A percentile compares a stretch with the other conserved stretches of the same genome.
These are phyloP conservation scores for Rachycentron canadum DNA, from an alignment of 2,797 vertebrate genomes.

Conservation along the genomic window DNA sequence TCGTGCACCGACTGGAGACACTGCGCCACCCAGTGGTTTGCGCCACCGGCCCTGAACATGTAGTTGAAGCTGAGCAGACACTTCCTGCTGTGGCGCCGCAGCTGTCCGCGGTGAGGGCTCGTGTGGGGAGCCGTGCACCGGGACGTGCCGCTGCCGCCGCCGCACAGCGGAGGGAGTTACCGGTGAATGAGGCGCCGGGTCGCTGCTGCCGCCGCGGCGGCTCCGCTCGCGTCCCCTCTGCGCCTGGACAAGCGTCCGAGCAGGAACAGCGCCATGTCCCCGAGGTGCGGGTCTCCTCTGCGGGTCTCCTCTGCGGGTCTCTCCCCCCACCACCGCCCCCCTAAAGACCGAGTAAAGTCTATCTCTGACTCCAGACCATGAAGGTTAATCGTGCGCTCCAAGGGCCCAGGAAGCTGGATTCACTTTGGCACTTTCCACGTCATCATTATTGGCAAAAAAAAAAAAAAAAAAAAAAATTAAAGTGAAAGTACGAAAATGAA, in stretches of 20 bases:
- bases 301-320: no score
- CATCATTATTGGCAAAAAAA: not conserved
- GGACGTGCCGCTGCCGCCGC: not conserved
- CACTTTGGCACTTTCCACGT: conserved; percentile 30
- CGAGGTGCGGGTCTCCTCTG: not conserved
- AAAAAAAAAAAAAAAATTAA: not conserved
- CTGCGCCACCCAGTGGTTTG: conserved; percentile 67
- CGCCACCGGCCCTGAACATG: no score
- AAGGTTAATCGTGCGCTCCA: not conserved
- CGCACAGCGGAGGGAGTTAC: conserved; percentile 45
- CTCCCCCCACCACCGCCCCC: no score
- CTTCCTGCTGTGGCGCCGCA: not conserved
- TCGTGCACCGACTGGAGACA: not conserved
- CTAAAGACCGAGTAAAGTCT: not conserved
- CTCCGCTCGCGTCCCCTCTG: not conserved
- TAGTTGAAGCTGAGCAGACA: fast-evolving
- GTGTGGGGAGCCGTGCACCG: not conserved
- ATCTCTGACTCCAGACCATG: not conserved
- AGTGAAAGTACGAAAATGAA: conserved; percentile 52
- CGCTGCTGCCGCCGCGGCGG: conserved; percentile 9
- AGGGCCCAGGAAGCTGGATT: not conserved
- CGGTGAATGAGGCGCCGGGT: conserved; percentile 10
- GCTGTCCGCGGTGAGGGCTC: not conserved
- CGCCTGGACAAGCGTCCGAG: conserved; percentile 10
- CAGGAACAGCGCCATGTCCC: conserved; percentile 47